Conservation (phyloP, 2,113 vertebrate species). For the Poeciliopsis prolifica region DNA sequence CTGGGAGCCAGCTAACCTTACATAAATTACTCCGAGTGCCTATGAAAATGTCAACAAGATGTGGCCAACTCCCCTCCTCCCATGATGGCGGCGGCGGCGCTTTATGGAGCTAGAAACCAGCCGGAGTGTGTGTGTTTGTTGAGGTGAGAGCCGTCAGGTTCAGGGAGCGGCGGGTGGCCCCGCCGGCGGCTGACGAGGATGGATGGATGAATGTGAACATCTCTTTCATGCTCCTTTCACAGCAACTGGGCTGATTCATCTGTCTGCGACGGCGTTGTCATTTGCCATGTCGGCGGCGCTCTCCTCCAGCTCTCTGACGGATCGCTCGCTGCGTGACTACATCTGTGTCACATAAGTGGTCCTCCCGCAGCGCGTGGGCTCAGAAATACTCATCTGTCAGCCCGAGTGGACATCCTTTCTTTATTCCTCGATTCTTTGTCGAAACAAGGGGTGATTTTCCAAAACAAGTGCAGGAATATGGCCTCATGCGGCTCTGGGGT, state of each 20-base stretch:
- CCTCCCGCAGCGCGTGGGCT: slow-evolving; percentile 1
- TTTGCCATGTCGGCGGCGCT: slow-evolving; percentile 36
- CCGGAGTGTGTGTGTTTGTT: not conserved
- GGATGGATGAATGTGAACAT: slow-evolving; percentile 69
- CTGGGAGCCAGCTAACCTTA: slow-evolving; percentile 70
- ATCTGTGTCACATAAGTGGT: slow-evolving; percentile 1
- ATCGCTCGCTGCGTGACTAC: slow-evolving; percentile 26
- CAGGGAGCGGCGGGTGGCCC: slow-evolving; percentile 23
- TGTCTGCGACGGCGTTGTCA: slow-evolving; percentile 51
- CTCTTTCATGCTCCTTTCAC: slow-evolving; percentile 68
- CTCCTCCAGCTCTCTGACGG: slow-evolving; percentile 51
- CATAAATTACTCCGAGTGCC: slow-evolving; percentile 73
- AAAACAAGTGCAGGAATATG: slow-evolving; percentile 40
- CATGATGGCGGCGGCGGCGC: slow-evolving; percentile 23
- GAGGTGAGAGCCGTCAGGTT: slow-evolving; percentile 21
- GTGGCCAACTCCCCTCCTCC: slow-evolving; percentile 39
- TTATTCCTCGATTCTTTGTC: slow-evolving; percentile 12
- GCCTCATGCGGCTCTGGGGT: slow-evolving; percentile 42
- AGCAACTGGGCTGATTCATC: slow-evolving; percentile 58
- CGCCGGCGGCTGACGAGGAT: slow-evolving; percentile 56
- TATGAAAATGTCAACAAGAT: slow-evolving; percentile 78
- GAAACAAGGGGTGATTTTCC: slow-evolving; percentile 48
- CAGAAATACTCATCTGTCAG: slow-evolving; percentile 39
- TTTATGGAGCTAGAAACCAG: slow-evolving; percentile 10
- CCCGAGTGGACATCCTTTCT: slow-evolving; percentile 4